Evolutionary conservation across 2,113 vertebrate genomes (phyloP).

Genomic region (Ochotona princeps): DNA sequence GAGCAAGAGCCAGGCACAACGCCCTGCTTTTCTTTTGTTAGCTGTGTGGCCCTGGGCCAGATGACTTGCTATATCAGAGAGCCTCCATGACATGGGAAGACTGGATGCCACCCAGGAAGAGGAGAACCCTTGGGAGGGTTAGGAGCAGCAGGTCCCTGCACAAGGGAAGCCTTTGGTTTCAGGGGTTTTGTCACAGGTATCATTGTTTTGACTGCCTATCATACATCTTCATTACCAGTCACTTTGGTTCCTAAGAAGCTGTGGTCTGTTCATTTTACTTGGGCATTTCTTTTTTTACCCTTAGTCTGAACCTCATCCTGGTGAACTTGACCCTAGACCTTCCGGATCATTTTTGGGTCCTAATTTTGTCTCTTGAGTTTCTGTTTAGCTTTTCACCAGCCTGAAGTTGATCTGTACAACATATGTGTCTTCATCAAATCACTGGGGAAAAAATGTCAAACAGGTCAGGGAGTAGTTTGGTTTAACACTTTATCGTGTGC

Average conservation of each 20-base stretch:
- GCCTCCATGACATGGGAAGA: background rate
- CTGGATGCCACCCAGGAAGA: background rate
- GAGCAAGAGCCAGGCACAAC: background rate
- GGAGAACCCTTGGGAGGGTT: too few species aligned
- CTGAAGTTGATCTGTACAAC: background rate
- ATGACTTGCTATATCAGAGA: background rate
- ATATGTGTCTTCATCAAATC: background rate
- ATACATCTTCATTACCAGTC: background rate
- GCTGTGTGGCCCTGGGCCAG: background rate
- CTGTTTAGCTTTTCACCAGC: background rate
- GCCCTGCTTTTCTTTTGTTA: background rate
- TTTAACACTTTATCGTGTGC: background rate
- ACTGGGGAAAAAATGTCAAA: background rate
- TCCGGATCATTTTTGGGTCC: slow-evolving; percentile 9
- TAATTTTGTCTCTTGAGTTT: background rate
- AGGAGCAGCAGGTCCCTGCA: too few species aligned
- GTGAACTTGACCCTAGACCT: background rate
- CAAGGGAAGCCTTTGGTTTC: background rate
- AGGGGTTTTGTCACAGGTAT: background rate
- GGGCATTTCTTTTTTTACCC: background rate
- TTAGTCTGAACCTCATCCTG: background rate
- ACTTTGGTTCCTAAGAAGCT: background rate
- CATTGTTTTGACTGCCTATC: background rate
- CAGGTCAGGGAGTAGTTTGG: background rate
- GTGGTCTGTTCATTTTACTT: background rate